Evolutionary conservation across 2,888 invertebrate species (phyloP), one percentile per base, ranked within the genome.

Genomic region (Lagria hirta): DNA sequence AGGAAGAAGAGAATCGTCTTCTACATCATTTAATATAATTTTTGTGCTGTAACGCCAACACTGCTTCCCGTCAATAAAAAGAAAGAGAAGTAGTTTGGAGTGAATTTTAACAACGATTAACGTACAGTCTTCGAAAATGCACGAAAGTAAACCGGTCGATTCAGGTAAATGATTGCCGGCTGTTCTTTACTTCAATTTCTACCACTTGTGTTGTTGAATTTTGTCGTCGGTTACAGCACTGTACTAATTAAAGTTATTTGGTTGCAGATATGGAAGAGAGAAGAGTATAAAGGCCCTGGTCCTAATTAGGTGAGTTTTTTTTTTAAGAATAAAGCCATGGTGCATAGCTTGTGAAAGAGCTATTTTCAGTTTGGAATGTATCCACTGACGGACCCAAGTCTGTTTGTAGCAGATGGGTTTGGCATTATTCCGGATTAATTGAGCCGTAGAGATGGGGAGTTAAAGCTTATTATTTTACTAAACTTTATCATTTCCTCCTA

Each of bases 81-180:
- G 34, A 33, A 32, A 47, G 43, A 46, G 48, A 52, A 51, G 52
- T 46, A 49, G 48, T 47, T 47, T 48, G 41, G 47, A 49, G 51
- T 48, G 52, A 52, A 54, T 54, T 55, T 57, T 55, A 55, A 54
- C 52, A 47, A 48, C 52, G 55, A 52, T 52, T 55, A 55, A 57
- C 52, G 55, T 50, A 52, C 51, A 40, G 50, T 43, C 49, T 45
- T 34, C 41, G 49, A 55, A 58, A 57, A 57, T 55, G 54, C 52
- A 57, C 51, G 55, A 52, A 54, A 54, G 54, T 53, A 52, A 56
- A 57, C 58, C 57, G 58, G 58, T 58, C 55, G 55, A 54, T 54
- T 55, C 56, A 57, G 58, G 57, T 58, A 58, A 57, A 55, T 49
- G 48, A 35, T 49, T 42, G 40, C 29, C 29, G 37, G 29, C 37